A percentile compares a stretch with the other conserved stretches of the same genome.
These are phyloP conservation scores for Aulostomus chinensis DNA, from an alignment of 2,797 vertebrate species.

Conservation along the genomic window DNA sequence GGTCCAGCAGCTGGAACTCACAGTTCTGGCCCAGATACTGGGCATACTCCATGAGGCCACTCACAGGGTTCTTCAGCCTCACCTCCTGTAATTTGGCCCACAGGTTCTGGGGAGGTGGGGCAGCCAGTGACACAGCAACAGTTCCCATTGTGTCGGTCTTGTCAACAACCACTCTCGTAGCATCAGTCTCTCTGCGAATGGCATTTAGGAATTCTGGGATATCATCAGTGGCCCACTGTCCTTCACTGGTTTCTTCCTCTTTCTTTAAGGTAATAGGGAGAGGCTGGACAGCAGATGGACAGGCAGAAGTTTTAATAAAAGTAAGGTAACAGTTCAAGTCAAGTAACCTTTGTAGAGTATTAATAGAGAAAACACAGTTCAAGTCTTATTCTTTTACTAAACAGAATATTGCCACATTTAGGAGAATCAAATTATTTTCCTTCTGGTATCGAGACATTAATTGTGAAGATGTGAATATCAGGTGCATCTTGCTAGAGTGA, in stretches of 20 bases:
- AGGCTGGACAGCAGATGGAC: constrained; percentile 1
- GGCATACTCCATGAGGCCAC: constrained; percentile 91
- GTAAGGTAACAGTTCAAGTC: too few relatives aligned
- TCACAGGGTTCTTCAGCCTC: constrained; percentile 91
- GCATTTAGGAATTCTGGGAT: constrained; percentile 89
- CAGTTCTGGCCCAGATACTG: constrained; percentile 90
- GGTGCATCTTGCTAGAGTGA: too few relatives aligned
- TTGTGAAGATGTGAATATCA: too few relatives aligned
- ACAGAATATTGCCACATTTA: too few relatives aligned
- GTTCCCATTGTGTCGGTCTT: constrained; percentile 53
- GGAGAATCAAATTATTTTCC: too few relatives aligned
- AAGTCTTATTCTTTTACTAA: too few relatives aligned
- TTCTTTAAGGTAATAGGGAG: constrained; percentile 10
- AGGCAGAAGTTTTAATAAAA: constrained; percentile 7
- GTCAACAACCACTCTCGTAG: constrained; percentile 43
- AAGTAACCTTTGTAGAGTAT: too few relatives aligned
- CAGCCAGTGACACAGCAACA: constrained; percentile 81
- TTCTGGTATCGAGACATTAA: too few relatives aligned
- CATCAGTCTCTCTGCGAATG: constrained; percentile 77
- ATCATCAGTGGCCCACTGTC: constrained; percentile 89
- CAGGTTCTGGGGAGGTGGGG: constrained; percentile 80
- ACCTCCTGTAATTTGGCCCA: constrained; percentile 87
- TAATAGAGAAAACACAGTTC: too few relatives aligned
- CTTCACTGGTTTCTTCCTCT: constrained; percentile 34
- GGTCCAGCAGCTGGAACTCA: constrained; percentile 90